Evolutionary conservation across 1,140 invertebrate species (phyloP), one percentile per base, ranked within the genome.

Genomic region (Drosophila mauritiana): DNA sequence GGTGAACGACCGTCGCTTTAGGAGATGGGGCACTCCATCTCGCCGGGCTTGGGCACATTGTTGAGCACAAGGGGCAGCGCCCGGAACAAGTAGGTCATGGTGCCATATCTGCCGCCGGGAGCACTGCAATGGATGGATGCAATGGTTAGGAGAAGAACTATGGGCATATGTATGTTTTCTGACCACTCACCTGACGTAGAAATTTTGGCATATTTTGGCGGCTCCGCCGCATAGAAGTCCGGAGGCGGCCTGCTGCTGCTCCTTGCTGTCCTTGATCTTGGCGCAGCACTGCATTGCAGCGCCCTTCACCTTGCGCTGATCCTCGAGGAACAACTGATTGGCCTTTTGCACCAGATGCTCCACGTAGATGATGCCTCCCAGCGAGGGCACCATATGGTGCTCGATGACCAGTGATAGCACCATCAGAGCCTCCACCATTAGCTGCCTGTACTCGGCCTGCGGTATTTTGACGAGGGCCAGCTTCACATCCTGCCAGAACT

Each of bases 381-480:
- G 90, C 78, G 94, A 94, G 43, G 94, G 91, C 11, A 95, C 95
- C n/a, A 96, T 95, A 85, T 98, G 96, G 79, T 98, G 95, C 92
- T 98, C 98, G 3, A 96, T 96, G 3, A 99, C 94, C 31, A 99
- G 91, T 0, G 98, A 98, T 0, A 99, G 93, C 7, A 99, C 97
- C 97, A 99, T 99, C 6, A 99, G 93, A 10, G 98, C 98, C 93
- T 99, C 99, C 0, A 99, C 98, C 43, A 99, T 96, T 62, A 99
- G 92, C 92, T 99, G 99, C 42, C 99, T 94, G 93, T 99, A 99
- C 93, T 99, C 99, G 8, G 99, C 99, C 92, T 99, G 97, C 0
- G 98, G 98, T 79, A 99, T 99, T n/a, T 96, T 96, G 92, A 99
- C 99, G 22, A 99, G 93, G 6, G 99, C 97, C n/a, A 97, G 97